These are phyloP conservation scores for Channa argus DNA, from an alignment of 2,113 vertebrate species.

Conservation along the genomic window DNA sequence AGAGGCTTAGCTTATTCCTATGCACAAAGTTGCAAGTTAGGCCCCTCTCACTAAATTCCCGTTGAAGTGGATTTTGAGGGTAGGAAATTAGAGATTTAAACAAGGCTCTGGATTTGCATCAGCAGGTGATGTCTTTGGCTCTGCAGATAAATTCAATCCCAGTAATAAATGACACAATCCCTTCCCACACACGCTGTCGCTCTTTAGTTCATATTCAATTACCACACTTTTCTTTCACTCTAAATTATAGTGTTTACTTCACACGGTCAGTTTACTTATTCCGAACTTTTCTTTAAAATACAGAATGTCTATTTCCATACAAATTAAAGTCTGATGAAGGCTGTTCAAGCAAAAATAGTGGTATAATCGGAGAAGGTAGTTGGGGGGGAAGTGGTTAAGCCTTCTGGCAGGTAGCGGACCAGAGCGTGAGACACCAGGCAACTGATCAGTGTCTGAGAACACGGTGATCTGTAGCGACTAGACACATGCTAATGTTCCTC, in stretches of 20 bases:
- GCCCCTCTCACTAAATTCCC: conserved; percentile 25
- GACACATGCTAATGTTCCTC: conserved; percentile 64
- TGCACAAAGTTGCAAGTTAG: conserved; percentile 23
- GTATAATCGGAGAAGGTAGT: conserved; percentile 6
- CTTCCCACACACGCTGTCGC: neutral
- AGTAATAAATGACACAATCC: neutral
- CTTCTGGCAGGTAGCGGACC: conserved; percentile 22
- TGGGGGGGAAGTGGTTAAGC: conserved; percentile 1
- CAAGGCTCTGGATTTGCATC: conserved; percentile 28
- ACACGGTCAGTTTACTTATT: too few relatives aligned
- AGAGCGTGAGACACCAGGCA: conserved; percentile 38
- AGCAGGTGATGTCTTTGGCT: conserved; percentile 53
- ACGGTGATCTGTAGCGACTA: conserved; percentile 62
- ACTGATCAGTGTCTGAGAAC: conserved; percentile 66
- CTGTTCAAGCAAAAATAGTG: conserved; percentile 40
- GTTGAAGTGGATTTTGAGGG: conserved; percentile 46
- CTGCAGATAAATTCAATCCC: conserved; percentile 16
- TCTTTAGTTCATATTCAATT: conserved; percentile 29
- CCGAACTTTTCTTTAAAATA: neutral
- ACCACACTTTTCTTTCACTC: conserved; percentile 1
- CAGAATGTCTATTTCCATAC: conserved; percentile 57
- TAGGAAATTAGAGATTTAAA: conserved; percentile 43
- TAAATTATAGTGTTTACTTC: too few relatives aligned
- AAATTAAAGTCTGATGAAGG: conserved; percentile 59
- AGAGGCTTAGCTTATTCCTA: conserved; percentile 25